Evolutionary conservation across 2,797 vertebrate species (phyloP).

Genomic region (Anas capensis): DNA sequence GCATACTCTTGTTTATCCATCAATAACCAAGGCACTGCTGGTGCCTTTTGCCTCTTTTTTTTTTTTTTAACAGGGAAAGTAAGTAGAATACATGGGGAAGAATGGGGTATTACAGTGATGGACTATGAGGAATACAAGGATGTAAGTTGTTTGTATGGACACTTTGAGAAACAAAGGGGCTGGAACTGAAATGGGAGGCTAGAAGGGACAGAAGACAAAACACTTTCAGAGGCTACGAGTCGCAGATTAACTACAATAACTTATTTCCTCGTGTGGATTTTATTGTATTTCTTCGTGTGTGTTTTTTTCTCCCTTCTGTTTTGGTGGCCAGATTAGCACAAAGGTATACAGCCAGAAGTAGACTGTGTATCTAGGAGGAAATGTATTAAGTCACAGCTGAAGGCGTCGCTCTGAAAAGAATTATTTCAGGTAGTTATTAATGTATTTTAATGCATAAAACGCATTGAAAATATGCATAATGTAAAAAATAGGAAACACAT

Average conservation of each 20-base stretch:
- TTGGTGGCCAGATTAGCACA: background rate
- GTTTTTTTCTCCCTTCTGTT: fast-evolving
- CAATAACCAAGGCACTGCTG: background rate
- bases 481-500: background rate
- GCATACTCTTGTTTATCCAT: background rate
- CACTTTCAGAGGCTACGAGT: background rate
- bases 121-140: background rate
- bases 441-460: background rate
- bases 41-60: background rate
- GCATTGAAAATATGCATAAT: background rate
- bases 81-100: background rate
- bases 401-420: background rate
- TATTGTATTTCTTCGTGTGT: background rate
- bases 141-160: background rate
- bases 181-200: background rate
- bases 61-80: background rate
- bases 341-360: background rate
- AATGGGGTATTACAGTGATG: background rate
- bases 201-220: background rate
- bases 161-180: background rate
- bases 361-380: background rate
- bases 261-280: background rate
- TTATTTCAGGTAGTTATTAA: background rate
- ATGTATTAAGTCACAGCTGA: background rate
- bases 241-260: background rate